Conservation (phyloP, 1,140 invertebrate genomes). For the Drosophila paulistorum region DNA sequence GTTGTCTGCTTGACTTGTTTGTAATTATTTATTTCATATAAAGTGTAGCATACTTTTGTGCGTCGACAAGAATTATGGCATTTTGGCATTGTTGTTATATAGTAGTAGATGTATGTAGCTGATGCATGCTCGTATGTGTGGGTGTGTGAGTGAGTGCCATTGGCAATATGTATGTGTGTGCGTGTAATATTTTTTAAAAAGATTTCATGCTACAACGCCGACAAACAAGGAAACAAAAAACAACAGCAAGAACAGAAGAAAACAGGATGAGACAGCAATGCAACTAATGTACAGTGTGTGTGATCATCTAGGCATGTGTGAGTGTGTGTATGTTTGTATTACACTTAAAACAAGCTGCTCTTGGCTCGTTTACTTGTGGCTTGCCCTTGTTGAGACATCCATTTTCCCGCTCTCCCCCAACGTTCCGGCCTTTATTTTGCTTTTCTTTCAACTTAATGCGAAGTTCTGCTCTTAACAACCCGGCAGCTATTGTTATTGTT, state of each 20-base stretch:
- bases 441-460: conserved; percentile 79
- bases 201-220: conserved; percentile 74
- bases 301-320: conserved; percentile 5
- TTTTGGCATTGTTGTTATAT: conserved; percentile 62
- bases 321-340: conserved; percentile 16
- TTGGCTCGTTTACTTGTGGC: conserved; percentile 76
- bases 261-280: conserved; percentile 49
- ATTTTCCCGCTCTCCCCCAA: conserved; percentile 13
- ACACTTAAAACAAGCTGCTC: conserved; percentile 73
- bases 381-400: conserved; percentile 56
- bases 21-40: conserved; percentile 78
- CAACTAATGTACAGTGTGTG: conserved; percentile 51
- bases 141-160: background rate
- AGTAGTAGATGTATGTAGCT: conserved; percentile 32
- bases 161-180: conserved; percentile 19
- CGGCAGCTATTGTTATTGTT: conserved; percentile 56
- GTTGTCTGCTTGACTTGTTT: conserved; percentile 72
- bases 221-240: conserved; percentile 22
- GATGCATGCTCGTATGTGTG: background rate
- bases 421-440: conserved; percentile 32
- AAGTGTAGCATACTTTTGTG: conserved; percentile 69
- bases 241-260: conserved; percentile 49
- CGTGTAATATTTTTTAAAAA: conserved; percentile 67
- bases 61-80: conserved; percentile 77
- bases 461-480: conserved; percentile 77